These are phyloP conservation scores for Crambe crambe DNA, from an alignment of 37 sponge, comb jelly and placozoan genomes.

Conservation along the genomic window DNA sequence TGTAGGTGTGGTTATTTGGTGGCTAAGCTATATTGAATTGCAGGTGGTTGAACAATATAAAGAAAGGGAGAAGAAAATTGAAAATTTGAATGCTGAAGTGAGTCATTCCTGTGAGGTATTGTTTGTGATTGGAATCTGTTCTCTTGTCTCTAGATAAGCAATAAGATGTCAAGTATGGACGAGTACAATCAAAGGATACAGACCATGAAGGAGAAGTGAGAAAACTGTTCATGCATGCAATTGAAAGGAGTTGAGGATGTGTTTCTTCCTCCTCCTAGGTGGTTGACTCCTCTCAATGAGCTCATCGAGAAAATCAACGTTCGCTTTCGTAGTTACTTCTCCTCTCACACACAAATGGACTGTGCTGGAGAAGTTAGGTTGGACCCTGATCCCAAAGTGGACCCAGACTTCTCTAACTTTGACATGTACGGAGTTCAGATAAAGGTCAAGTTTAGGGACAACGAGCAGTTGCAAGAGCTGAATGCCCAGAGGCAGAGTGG, in stretches of 20 bases:
- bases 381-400: conserved; percentile 34
- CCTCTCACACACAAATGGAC: conserved; percentile 51
- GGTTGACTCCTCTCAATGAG: conserved; percentile 81
- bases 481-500: conserved; percentile 94
- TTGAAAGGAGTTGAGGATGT: no score
- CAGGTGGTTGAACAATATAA: conserved; percentile 46
- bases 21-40: no score
- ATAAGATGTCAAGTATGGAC: conserved; percentile 20
- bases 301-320: conserved; percentile 67
- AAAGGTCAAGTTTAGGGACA: conserved; percentile 88
- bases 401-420: conserved; percentile 70
- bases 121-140: no score
- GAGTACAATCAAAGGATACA: conserved; percentile 20
- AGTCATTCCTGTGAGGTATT: not conserved
- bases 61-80: conserved; percentile 24
- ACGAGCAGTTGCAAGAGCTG: conserved; percentile 86
- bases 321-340: conserved; percentile 80
- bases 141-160: not conserved
- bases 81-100: conserved; percentile 2
- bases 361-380: conserved; percentile 91
- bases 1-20: no score
- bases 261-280: conserved; percentile 20
- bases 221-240: no score
- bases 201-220: conserved; percentile 46
- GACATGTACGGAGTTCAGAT: conserved; percentile 89